Base-by-base conservation (phyloP, 1,140 invertebrate species). In the Neodiprion fabricii region DNA sequence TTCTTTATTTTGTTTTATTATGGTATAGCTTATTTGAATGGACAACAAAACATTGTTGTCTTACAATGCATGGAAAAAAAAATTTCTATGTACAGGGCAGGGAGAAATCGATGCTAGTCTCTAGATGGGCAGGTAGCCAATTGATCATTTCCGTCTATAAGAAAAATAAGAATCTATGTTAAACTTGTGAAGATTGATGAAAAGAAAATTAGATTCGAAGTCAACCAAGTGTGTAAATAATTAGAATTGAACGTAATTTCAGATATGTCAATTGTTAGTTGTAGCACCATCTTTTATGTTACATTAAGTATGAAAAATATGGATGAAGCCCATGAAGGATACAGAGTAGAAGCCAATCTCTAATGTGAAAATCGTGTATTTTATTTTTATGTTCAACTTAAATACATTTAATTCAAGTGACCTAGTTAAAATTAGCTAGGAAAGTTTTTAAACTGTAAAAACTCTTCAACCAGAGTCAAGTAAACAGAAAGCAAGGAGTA, bases 61-160 rank as follows among this genome's bases (percentile, higher is more conserved):
- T 71, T 71, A 49, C 70, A 50, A 71, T 71, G 21, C 72, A 66
- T 50, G 67, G 49, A 40, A 40, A 40, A 40, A 40, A 40, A 28
- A 69, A 72, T 78, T 77, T 79, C 73, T 84, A 84, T 85, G 69
- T 85, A 84, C 81, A 83, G 78, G 49, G 67, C 72, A 78, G 70
- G 53, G 53, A 53, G 71, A 78, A 74, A 78, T 83, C 75, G 74
- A 78, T 81, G 77, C 74, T 79, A 81, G 70, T 67, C 72, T 69
- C 67, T 69, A 69, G 5, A 9, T 61, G 76, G 61, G 50, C 68
- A 11, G 47, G 78, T 76, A 75, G 77, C 49, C 73, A 77, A 74
- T 61, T 77, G 78, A 75, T 84, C 77, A 83, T 76, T 81, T 81
- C 66, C 78, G 86, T 82, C 86, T 87, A 85, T 23, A 86, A 86